These are phyloP conservation scores for Ceratina japonica DNA, from an alignment of 1,140 invertebrate genomes.

Conservation along the genomic window DNA sequence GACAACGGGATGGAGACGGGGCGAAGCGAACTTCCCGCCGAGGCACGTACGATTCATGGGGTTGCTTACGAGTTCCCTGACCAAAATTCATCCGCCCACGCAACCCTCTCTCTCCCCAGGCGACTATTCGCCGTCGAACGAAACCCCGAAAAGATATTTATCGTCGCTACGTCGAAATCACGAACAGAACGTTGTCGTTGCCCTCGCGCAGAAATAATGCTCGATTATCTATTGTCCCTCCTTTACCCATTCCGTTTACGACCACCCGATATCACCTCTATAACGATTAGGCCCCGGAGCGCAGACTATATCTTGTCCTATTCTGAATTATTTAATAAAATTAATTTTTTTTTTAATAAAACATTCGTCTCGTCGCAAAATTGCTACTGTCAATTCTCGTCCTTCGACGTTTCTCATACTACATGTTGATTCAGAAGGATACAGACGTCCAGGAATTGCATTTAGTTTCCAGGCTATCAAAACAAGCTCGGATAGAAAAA, in stretches of 20 bases:
- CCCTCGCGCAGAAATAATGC: conserved; percentile 21
- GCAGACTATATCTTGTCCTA: neutral
- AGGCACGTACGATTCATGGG: conserved; percentile 64
- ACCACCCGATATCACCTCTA: no score
- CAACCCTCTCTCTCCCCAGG: conserved; percentile 52
- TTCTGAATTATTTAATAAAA: no score
- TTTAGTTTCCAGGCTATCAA: neutral
- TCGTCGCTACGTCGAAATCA: conserved; percentile 20
- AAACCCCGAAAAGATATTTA: conserved; percentile 42
- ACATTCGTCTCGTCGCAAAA: no score
- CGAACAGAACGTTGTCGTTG: neutral
- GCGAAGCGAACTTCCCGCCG: conserved; percentile 25
- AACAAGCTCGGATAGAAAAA: neutral
- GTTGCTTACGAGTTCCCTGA: conserved; percentile 62
- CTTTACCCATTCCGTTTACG: neutral
- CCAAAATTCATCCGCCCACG: conserved; percentile 63
- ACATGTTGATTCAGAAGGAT: no score
- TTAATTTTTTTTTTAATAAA: no score
- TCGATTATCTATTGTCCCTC: neutral
- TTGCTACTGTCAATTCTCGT: no score
- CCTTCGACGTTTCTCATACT: no score
- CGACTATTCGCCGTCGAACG: conserved; percentile 46
- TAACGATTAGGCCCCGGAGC: no score
- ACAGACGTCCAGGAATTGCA: neutral
- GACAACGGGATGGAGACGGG: conserved; percentile 9